Conservation (phyloP, 2,797 vertebrate genomes). For the Propithecus perrieri region DNA sequence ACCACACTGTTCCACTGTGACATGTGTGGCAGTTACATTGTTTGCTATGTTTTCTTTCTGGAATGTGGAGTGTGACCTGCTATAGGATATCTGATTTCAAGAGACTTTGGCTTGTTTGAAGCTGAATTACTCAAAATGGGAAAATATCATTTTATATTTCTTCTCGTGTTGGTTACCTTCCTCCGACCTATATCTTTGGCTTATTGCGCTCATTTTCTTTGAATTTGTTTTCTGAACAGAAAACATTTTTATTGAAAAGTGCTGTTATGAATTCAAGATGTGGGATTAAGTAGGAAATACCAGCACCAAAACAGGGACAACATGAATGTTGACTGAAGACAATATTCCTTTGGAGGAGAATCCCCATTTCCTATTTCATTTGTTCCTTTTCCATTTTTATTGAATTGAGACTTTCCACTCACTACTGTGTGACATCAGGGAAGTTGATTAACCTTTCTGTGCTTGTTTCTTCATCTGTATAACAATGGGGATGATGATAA, state of each 20-base stretch:
- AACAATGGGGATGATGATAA: not conserved
- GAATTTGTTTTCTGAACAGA: conserved; percentile 52
- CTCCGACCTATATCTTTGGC: conserved; percentile 22
- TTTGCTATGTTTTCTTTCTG: conserved; percentile 47
- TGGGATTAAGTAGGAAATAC: conserved; percentile 50
- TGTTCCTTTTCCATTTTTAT: not conserved
- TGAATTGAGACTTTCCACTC: conserved; percentile 19
- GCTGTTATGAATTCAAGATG: not conserved
- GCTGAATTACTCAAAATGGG: conserved; percentile 50
- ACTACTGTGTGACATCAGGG: not conserved
- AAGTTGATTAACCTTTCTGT: not conserved
- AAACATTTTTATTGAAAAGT: conserved; percentile 47
- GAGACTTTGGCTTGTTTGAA: conserved; percentile 41
- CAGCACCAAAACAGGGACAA: not conserved
- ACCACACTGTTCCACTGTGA: not conserved
- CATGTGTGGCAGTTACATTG: not conserved
- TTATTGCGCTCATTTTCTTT: conserved; percentile 58
- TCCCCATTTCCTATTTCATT: not conserved
- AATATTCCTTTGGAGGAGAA: conserved; percentile 20
- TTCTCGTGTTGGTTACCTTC: conserved; percentile 51
- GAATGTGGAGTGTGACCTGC: not conserved
- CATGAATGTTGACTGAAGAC: conserved; percentile 1
- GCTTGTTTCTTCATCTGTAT: not conserved
- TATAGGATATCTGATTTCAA: conserved; percentile 52
- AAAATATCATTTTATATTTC: conserved; percentile 43